Percentiles rank a stretch among this genome's conserved stretches.
phyloP scores from a whole-genome alignment of 1,140 invertebrate species.

The Trichomalopsis sarcophagae region DNA sequence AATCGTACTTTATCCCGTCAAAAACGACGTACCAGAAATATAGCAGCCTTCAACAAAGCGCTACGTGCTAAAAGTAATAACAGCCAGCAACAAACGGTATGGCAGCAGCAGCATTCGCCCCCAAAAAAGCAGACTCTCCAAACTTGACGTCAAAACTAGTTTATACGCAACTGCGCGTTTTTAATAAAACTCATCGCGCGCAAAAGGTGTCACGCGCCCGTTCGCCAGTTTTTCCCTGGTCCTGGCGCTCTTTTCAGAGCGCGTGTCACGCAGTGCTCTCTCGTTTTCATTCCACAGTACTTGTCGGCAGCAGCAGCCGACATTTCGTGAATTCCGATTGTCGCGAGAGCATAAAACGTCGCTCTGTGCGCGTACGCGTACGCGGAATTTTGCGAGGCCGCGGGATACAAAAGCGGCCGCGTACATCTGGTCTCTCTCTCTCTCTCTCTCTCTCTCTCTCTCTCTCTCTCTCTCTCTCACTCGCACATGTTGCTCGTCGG shows the following conservation, averaged over 20 bases:
- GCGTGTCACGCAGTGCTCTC: background rate
- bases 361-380: slow-evolving; percentile 27
- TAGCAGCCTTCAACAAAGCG: no score
- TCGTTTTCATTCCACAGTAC: background rate
- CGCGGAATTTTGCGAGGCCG: slow-evolving; percentile 68
- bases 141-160: background rate
- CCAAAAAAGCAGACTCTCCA: background rate
- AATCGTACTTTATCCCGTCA: no score
- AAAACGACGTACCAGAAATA: background rate
- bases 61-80: background rate
- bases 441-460: slow-evolving; percentile 64
- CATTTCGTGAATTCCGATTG: slow-evolving; percentile 16
- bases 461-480: slow-evolving; percentile 66
- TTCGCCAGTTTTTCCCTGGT: background rate
- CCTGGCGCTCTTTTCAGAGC: no score
- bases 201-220: background rate
- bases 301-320: background rate
- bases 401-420: slow-evolving; percentile 67
- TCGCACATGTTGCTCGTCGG: slow-evolving; percentile 34
- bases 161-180: background rate
- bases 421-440: slow-evolving; percentile 71
- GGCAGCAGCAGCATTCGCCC: background rate
- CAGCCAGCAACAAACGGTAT: background rate
- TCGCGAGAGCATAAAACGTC: slow-evolving; percentile 1
- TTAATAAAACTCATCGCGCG: background rate